Evolutionary conservation across 2,888 invertebrate genomes (phyloP), one percentile per base, ranked within the genome.

Genomic region (Acanthosoma haemorrhoidale): DNA sequence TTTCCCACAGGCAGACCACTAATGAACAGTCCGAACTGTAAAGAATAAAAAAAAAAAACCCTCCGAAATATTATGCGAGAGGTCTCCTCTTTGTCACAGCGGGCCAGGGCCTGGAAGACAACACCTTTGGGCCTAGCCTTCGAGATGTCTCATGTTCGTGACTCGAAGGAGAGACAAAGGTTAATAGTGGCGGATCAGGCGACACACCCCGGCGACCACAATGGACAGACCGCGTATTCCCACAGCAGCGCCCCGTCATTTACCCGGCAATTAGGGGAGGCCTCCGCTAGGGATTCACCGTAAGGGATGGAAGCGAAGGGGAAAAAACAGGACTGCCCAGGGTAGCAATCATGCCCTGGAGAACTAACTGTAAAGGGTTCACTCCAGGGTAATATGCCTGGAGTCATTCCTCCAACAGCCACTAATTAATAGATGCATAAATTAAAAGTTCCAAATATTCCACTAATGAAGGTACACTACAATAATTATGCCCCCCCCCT

Each of bases 31-130:
- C 29, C 5, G 43, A 43, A 13, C 18, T 25, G n/a, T 6, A 32
- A 32, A 32, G 9, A 25, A 51, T 25, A 51, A 51, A 51, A 51
- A 51, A n/a, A n/a, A 51, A 2, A 29, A 32, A 32, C 0, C 21
- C 8, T 2, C n/a, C n/a, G n/a, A n/a, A n/a, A n/a, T n/a, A n/a
- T n/a, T n/a, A n/a, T n/a, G n/a, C n/a, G 5, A 51, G 21, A 13
- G 25, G 51, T 51, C 51, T n/a, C n/a, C n/a, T n/a, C 51, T 51
- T 41, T 51, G 51, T 51, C 51, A 51, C 51, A 21, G 51, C 21
- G n/a, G 41, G n/a, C 29, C 16, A 6, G 6, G 25, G n/a, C 13
- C 25, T n/a, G 25, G 25, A 25, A 51, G 51, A 13, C n/a, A n/a
- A 51, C 25, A 51, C 8, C 13, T 51, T 25, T 25, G n/a, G 51